Evolutionary conservation across 2,888 invertebrate species (phyloP).

Genomic region (Synergus itoensis): DNA sequence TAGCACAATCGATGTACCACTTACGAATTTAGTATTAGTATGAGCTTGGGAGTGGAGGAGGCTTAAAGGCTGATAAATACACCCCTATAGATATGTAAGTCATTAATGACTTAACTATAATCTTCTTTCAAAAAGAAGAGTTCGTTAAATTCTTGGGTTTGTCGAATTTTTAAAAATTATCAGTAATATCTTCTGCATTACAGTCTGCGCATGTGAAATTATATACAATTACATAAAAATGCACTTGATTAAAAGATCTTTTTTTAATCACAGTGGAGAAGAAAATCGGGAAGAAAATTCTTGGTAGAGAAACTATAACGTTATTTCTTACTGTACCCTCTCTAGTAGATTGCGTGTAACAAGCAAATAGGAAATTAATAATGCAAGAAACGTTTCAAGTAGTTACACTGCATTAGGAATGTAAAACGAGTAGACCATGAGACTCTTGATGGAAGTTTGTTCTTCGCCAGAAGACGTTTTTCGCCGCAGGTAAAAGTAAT

Average conservation of each 20-base stretch:
- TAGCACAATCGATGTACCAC: conserved; percentile 47
- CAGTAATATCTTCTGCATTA: too few species aligned
- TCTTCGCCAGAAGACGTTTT: conserved; percentile 1
- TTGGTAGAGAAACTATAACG: not conserved
- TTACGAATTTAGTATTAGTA: not conserved
- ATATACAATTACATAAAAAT: not conserved
- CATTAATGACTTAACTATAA: too few species aligned
- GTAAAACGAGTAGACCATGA: not conserved
- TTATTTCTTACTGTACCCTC: not conserved
- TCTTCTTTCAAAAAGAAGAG: too few species aligned
- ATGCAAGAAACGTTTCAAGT: conserved; percentile 21
- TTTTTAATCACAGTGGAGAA: not conserved
- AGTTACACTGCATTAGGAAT: conserved; percentile 12
- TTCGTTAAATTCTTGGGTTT: too few species aligned
- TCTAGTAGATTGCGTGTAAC: not conserved
- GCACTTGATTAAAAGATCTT: not conserved
- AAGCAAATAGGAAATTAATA: conserved; percentile 17
- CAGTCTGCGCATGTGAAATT: not conserved
- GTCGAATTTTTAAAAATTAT: too few species aligned
- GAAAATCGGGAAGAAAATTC: not conserved
- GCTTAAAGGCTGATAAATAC: too few species aligned
- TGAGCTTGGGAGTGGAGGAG: too few species aligned
- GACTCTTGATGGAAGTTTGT: not conserved
- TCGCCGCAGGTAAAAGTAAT: not conserved
- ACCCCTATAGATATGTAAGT: too few species aligned